Conservation (phyloP, 1,140 invertebrate genomes). For the Heterodera carotae region DNA sequence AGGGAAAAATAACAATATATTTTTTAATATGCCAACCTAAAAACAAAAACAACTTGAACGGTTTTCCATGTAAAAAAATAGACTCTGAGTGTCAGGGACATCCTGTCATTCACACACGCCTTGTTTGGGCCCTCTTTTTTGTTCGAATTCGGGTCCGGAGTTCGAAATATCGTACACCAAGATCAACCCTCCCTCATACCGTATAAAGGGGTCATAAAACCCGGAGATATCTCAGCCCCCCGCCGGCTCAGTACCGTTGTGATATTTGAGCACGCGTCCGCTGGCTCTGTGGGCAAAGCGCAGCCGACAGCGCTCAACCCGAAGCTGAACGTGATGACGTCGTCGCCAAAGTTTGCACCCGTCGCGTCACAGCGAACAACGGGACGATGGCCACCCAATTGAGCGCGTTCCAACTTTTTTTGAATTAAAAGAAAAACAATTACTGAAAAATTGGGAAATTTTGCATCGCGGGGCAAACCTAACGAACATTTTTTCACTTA, state of each 20-base stretch:
- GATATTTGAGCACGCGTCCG: constrained; percentile 56
- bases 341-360: constrained; percentile 61
- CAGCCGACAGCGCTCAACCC: constrained; percentile 55
- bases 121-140: no score
- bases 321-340: constrained; percentile 43
- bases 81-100: no score
- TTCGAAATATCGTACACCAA: no score
- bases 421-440: not conserved
- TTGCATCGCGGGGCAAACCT: not conserved
- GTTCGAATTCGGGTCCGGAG: no score
- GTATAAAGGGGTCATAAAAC: no score
- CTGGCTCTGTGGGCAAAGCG: constrained; percentile 49
- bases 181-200: no score
- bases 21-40: no score
- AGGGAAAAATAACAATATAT: no score
- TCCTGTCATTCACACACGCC: no score
- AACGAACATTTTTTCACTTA: constrained; percentile 38
- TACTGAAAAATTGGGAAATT: not conserved
- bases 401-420: constrained; percentile 53
- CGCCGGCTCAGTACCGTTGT: constrained; percentile 20
- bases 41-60: no score
- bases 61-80: no score
- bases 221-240: no score
- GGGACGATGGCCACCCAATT: constrained; percentile 42
- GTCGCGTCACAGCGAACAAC: constrained; percentile 61